These are phyloP conservation scores for Okapia johnstoni DNA, from an alignment of 2,113 vertebrate genomes.

Conservation along the genomic window DNA sequence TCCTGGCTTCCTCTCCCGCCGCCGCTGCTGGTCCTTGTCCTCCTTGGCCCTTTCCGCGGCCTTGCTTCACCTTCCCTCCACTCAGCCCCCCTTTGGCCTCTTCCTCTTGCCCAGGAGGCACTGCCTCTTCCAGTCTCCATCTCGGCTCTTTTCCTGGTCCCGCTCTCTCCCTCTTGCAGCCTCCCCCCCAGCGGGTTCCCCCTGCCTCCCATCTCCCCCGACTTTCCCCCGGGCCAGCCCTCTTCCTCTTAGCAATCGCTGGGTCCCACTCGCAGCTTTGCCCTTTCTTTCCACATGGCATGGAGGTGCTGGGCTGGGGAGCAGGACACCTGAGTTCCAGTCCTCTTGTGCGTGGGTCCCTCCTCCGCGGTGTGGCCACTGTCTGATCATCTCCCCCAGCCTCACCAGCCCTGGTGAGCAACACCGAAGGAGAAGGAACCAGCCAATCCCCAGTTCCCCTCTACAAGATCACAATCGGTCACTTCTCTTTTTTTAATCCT, in stretches of 20 bases:
- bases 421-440: fast-evolving
- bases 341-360: fast-evolving
- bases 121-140: fast-evolving
- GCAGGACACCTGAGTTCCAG: too few relatives aligned
- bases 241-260: background rate
- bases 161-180: background rate
- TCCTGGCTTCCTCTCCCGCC: background rate
- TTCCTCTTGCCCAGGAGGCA: fast-evolving
- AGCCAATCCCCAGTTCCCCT: background rate
- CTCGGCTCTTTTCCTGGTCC: background rate
- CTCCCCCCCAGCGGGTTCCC: background rate
- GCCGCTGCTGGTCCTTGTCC: background rate
- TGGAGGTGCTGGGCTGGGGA: background rate
- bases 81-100: background rate
- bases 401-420: background rate
- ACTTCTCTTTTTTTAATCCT: background rate
- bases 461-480: background rate
- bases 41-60: fast-evolving
- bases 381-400: background rate
- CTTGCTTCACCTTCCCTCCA: fast-evolving
- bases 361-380: fast-evolving
- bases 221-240: background rate
- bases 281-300: background rate
- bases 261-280: too few relatives aligned
- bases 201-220: background rate